phyloP scores from a whole-genome alignment of 2,113 vertebrate genomes.

The Peromyscus polionotus region DNA sequence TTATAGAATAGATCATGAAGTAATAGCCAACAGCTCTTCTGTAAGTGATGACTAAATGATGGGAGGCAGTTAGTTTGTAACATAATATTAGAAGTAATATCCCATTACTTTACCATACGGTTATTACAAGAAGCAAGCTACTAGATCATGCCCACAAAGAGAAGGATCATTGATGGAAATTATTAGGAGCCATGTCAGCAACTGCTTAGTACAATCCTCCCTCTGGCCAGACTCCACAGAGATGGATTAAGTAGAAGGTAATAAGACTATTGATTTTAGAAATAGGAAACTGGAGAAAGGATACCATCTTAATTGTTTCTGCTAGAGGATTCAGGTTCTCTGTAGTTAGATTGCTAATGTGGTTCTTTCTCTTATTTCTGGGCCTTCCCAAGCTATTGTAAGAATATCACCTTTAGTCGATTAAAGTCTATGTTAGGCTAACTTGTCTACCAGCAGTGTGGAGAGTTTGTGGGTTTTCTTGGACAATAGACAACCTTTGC shows the following conservation, averaged over 20 bases:
- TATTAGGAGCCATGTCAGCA: slow-evolving; percentile 35
- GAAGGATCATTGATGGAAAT: neutral
- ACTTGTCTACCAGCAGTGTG: neutral
- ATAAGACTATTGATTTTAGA: slow-evolving; percentile 58
- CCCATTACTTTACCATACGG: neutral
- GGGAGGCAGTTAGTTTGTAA: slow-evolving; percentile 19
- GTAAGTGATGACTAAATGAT: slow-evolving; percentile 1
- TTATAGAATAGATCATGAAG: slow-evolving; percentile 48
- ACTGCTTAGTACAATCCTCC: neutral
- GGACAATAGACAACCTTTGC: neutral
- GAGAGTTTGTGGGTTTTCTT: slow-evolving; percentile 39
- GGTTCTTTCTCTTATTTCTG: slow-evolving; percentile 13
- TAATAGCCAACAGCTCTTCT: slow-evolving; percentile 24
- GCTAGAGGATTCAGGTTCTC: slow-evolving; percentile 25
- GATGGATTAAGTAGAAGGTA: slow-evolving; percentile 52
- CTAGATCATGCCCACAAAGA: slow-evolving; percentile 31
- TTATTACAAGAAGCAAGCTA: slow-evolving; percentile 51
- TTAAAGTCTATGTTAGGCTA: slow-evolving; percentile 1
- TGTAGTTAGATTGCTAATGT: slow-evolving; percentile 26
- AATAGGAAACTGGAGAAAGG: slow-evolving; percentile 36
- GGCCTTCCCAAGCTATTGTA: neutral
- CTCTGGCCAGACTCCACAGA: slow-evolving; percentile 19
- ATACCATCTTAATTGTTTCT: slow-evolving; percentile 25
- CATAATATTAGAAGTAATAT: slow-evolving; percentile 30
- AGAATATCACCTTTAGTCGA: neutral